Evolutionary conservation across 2,113 vertebrate species (phyloP).

Genomic region (Psammodynastes pulverulentus): DNA sequence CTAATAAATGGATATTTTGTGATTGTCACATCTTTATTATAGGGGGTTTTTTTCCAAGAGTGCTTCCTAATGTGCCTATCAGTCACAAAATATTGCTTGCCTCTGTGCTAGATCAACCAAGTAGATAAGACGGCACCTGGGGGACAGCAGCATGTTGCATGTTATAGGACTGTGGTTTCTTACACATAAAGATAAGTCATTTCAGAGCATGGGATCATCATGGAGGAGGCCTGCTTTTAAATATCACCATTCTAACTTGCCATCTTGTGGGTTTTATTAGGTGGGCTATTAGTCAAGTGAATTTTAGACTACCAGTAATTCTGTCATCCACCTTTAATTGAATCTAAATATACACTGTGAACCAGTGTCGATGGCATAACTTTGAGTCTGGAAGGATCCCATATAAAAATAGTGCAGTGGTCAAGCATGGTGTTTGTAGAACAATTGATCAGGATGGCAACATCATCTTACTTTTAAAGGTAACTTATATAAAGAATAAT

Average conservation of each 20-base stretch:
- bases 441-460: neutral
- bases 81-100: neutral
- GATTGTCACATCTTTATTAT: neutral
- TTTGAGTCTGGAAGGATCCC: neutral
- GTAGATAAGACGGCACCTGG: neutral
- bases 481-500: neutral
- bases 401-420: neutral
- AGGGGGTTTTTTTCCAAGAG: neutral
- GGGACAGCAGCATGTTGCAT: neutral
- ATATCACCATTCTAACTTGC: neutral
- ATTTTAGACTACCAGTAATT: neutral
- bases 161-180: neutral
- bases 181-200: neutral
- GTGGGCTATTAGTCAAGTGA: neutral
- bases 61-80: neutral
- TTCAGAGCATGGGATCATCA: neutral
- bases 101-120: neutral
- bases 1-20: neutral
- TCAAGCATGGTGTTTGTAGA: neutral
- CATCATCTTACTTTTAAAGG: neutral
- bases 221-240: neutral
- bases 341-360: neutral
- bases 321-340: neutral
- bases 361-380: neutral
- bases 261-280: neutral